Evolutionary conservation across 1,140 invertebrate species (phyloP), one percentile per base, ranked within the genome.

Genomic region (Drosophila tristis): DNA sequence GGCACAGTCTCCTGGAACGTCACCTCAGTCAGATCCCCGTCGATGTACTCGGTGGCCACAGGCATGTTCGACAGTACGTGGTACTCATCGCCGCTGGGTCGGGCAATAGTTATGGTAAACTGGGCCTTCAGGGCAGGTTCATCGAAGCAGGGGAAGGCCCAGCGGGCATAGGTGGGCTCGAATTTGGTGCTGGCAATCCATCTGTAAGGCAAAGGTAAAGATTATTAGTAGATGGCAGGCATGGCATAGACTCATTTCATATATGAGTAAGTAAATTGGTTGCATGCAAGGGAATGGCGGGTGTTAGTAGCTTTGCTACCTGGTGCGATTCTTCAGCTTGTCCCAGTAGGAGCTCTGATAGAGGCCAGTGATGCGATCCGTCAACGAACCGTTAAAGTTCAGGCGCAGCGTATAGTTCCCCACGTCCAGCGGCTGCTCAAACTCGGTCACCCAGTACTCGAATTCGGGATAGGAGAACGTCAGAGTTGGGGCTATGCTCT

Each of bases 91-190:
- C 84, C 89, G 25, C 92, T 92, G 0, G 96, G 96, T 78, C 95
- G 95, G 4, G 96, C 95, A 1, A 99, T 86, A 6, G 95, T 95
- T 9, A 98, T 94, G 26, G 94, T 94, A 93, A 96, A 99, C 64
- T 95, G 95, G 0, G 98, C 97, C 93, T 99, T 99, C 79, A 98
- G 96, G 39, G 95, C 94, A 0, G 98, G 98, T 91, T 99, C 98
- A 92, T 99, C 98, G 91, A 98, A 98, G 91, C 98, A 99, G 0
- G 98, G 98, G 89, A 98, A 99, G 0, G 96, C 96, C 92, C 95
- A 94, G 29, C 98, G 94, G 0, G 98, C 98, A 93, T 98, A 97
- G 1, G 97, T 98, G 1, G 98, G 96, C 89, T 99, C 96, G 90
- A 99, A 98, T 92, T 99, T 98, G 1, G 97, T 96, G 2, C 96